These are phyloP conservation scores for Hemicentrotus pulcherrimus DNA, from an alignment of 35 echinoderm and acorn worm genomes.

Conservation along the genomic window DNA sequence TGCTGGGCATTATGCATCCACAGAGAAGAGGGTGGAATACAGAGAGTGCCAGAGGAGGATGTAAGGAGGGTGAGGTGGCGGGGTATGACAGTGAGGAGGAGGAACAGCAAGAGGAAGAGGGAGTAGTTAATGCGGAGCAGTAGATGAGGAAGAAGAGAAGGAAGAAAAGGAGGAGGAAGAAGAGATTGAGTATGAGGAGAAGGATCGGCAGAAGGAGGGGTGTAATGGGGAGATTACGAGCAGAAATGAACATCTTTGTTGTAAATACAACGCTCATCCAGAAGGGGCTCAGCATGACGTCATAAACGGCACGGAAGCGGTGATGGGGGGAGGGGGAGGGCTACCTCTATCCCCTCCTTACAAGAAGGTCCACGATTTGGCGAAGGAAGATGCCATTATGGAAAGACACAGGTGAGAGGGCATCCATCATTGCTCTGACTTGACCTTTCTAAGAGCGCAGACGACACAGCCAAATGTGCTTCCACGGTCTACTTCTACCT, in stretches of 20 bases:
- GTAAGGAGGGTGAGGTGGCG: background rate
- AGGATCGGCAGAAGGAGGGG: no score
- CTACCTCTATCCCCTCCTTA: background rate
- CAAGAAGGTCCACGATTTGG: background rate
- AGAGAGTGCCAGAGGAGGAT: background rate
- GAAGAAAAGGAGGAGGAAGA: background rate
- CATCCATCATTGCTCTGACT: background rate
- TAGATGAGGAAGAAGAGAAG: background rate
- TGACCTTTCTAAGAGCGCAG: background rate
- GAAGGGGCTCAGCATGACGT: background rate
- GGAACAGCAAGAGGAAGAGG: background rate
- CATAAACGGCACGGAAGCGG: background rate
- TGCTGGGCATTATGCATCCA: background rate
- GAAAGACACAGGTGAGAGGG: background rate
- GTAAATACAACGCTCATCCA: background rate
- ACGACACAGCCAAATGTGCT: background rate
- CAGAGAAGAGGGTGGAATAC: background rate
- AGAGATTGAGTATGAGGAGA: background rate
- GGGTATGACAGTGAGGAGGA: background rate
- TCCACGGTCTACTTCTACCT: background rate
- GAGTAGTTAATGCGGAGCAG: background rate
- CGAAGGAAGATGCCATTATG: background rate
- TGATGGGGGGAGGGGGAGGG: background rate
- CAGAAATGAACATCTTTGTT: background rate
- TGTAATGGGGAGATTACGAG: background rate